Evolutionary conservation across 1,140 invertebrate genomes (phyloP).

Genomic region (Nymphalis io): DNA sequence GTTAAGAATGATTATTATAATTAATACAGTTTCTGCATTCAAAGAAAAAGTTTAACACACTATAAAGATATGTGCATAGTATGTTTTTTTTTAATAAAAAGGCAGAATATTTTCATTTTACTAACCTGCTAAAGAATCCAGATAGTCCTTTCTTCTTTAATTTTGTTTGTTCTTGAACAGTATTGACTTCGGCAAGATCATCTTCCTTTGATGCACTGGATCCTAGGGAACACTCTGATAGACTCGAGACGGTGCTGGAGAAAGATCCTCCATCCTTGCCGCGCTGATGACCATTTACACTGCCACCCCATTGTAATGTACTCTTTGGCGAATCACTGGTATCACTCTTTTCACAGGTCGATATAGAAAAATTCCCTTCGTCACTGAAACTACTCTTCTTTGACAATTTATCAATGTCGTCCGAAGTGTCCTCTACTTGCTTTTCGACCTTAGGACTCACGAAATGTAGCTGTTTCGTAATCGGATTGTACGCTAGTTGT

Average conservation of each 20-base stretch:
- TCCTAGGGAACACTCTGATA: slow-evolving; percentile 75
- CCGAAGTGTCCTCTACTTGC: slow-evolving; percentile 50
- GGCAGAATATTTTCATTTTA: slow-evolving; percentile 4
- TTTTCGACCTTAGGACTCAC: slow-evolving; percentile 74
- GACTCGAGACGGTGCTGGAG: slow-evolving; percentile 78
- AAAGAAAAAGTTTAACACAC: too few relatives aligned
- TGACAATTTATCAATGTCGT: slow-evolving; percentile 69
- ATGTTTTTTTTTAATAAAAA: too few relatives aligned
- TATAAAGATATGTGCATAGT: too few relatives aligned
- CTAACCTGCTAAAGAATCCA: slow-evolving; percentile 78
- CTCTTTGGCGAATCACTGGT: slow-evolving; percentile 77
- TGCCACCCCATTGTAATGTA: slow-evolving; percentile 74
- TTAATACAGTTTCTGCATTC: too few relatives aligned
- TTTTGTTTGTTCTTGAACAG: slow-evolving; percentile 60
- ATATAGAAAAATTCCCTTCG: slow-evolving; percentile 78
- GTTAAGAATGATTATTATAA: too few relatives aligned
- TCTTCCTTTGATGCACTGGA: slow-evolving; percentile 73
- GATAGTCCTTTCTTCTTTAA: slow-evolving; percentile 78
- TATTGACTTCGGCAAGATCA: slow-evolving; percentile 49
- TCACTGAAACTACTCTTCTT: slow-evolving; percentile 79
- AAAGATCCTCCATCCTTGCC: slow-evolving; percentile 78
- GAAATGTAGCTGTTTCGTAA: slow-evolving; percentile 79
- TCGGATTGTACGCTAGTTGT: slow-evolving; percentile 79
- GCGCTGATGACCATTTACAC: slow-evolving; percentile 75
- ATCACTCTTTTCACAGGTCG: slow-evolving; percentile 78